These are phyloP conservation scores for Rachycentron canadum DNA, from an alignment of 2,797 vertebrate genomes.

Conservation along the genomic window DNA sequence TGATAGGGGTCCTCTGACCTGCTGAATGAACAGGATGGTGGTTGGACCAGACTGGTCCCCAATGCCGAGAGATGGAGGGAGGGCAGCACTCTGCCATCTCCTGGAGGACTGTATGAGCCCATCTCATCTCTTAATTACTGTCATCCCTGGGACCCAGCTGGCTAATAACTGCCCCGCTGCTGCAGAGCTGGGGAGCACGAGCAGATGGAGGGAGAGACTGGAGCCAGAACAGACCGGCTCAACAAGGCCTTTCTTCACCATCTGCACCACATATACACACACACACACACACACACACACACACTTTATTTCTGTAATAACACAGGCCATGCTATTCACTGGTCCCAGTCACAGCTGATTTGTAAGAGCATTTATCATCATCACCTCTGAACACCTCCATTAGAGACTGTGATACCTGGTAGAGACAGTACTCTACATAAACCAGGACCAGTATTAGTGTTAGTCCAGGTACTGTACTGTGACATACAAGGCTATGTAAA, in stretches of 20 bases:
- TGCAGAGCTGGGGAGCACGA: constrained; percentile 55
- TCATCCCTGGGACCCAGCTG: constrained; percentile 65
- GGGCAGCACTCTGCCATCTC: constrained; percentile 56
- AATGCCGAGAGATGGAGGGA: neutral
- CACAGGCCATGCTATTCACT: constrained; percentile 42
- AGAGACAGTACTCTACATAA: constrained; percentile 37
- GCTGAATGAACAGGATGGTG: constrained; percentile 57
- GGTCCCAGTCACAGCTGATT: constrained; percentile 66
- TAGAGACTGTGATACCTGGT: constrained; percentile 29
- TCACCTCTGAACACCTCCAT: constrained; percentile 46
- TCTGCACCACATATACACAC: constrained; percentile 59
- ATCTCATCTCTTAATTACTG: constrained; percentile 80
- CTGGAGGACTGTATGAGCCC: constrained; percentile 60
- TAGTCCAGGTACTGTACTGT: constrained; percentile 38
- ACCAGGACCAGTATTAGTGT: constrained; percentile 27
- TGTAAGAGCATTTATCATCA: constrained; percentile 66
- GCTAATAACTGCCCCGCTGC: constrained; percentile 69
- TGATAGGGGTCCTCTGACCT: constrained; percentile 31
- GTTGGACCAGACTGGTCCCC: constrained; percentile 33
- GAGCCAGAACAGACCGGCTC: constrained; percentile 64
- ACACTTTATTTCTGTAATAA: constrained; percentile 63
- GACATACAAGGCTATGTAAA: constrained; percentile 38
- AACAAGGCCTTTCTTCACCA: constrained; percentile 71
- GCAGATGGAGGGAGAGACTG: constrained; percentile 75
- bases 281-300: constrained; percentile 19